Evolutionary conservation across 1,140 invertebrate genomes (phyloP).

Genomic region (Tetragonula clypearis): DNA sequence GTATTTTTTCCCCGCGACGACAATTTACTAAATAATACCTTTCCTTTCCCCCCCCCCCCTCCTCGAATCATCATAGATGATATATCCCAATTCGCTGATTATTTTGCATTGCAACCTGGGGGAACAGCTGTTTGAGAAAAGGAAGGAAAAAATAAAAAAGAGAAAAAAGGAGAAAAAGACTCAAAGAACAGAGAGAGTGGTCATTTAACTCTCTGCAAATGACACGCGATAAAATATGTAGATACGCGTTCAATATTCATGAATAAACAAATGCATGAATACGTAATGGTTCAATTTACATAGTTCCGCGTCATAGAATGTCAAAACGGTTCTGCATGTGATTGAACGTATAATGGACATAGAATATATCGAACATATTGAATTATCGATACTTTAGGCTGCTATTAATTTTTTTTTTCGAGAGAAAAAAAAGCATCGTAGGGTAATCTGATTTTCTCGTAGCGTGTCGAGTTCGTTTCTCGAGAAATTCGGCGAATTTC

Average conservation of each 20-base stretch:
- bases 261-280: neutral
- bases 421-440: too few relatives aligned
- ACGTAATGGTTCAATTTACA: neutral
- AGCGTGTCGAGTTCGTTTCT: too few relatives aligned
- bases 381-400: too few relatives aligned
- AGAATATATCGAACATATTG: too few relatives aligned
- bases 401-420: too few relatives aligned
- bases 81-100: neutral
- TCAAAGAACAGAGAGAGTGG: too few relatives aligned
- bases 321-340: neutral
- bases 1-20: neutral
- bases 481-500: neutral
- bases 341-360: too few relatives aligned
- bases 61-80: neutral
- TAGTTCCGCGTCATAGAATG: neutral
- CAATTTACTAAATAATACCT: neutral
- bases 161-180: too few relatives aligned
- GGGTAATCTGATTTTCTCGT: too few relatives aligned
- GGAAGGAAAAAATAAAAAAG: neutral
- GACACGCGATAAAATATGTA: too few relatives aligned
- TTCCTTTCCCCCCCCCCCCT: too few relatives aligned
- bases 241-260: neutral
- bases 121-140: neutral
- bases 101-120: neutral
- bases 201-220: too few relatives aligned